These are phyloP conservation scores for Drosophila aldrichi DNA, from an alignment of 2,888 invertebrate genomes.

Conservation along the genomic window DNA sequence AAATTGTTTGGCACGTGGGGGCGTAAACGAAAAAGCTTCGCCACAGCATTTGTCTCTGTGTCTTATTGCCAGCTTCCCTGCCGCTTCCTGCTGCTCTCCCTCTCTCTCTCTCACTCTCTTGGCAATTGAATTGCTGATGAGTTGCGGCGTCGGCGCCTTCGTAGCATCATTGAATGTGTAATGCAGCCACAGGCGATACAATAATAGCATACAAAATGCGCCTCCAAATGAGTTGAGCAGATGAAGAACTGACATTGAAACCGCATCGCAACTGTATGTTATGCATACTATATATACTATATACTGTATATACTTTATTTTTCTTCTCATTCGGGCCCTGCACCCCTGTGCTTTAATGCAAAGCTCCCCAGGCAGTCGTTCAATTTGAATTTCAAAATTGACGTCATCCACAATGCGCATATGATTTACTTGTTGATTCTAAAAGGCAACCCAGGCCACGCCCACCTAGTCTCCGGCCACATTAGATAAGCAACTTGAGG, in stretches of 20 bases:
- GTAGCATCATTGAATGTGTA: conserved; percentile 72
- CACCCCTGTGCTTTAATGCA: conserved; percentile 5
- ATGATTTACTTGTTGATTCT: conserved; percentile 76
- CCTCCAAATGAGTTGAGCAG: conserved; percentile 44
- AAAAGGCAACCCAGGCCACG: conserved; percentile 54
- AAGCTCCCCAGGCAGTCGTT: conserved; percentile 70
- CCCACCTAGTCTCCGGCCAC: conserved; percentile 53
- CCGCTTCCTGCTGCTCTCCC: neutral
- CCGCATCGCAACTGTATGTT: conserved; percentile 19
- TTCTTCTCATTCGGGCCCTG: neutral
- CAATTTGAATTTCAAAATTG: conserved; percentile 75
- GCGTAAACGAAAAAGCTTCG: conserved; percentile 15
- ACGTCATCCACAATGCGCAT: conserved; percentile 77
- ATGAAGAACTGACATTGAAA: conserved; percentile 39
- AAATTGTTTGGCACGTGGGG: conserved; percentile 49
- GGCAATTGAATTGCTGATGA: conserved; percentile 80
- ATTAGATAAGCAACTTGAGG: conserved; percentile 63
- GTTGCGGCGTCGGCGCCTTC: conserved; percentile 67
- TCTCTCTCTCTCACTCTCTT: conserved; percentile 25
- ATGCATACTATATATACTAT: conserved; percentile 18
- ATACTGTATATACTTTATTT: neutral
- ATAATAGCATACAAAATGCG: conserved; percentile 72
- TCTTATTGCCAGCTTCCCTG: neutral
- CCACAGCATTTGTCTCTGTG: conserved; percentile 8
- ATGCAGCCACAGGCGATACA: conserved; percentile 72